These are phyloP conservation scores for Glareola pratincola DNA, from an alignment of 2,113 vertebrate species.

Conservation along the genomic window DNA sequence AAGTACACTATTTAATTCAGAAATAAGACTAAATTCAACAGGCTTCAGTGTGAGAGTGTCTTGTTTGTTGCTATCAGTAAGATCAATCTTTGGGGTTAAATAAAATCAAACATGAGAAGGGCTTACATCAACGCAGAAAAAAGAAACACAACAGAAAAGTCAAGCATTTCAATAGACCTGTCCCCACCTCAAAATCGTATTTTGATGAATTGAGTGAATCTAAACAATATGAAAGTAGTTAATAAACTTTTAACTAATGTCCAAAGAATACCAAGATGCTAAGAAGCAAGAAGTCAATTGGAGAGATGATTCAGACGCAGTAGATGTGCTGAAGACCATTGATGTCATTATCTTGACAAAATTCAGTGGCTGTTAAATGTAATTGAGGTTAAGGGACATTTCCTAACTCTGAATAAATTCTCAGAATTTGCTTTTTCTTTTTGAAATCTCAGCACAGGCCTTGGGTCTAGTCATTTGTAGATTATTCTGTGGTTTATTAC, in stretches of 20 bases:
- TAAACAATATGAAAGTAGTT: background rate
- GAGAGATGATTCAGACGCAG: background rate
- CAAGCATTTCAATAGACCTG: background rate
- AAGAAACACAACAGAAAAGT: background rate
- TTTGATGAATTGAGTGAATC: background rate
- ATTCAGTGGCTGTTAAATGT: background rate
- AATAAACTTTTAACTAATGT: background rate
- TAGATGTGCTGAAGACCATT: background rate
- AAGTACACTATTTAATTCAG: background rate
- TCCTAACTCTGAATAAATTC: background rate
- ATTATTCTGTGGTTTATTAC: background rate
- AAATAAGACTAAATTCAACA: background rate
- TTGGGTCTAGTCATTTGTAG: background rate
- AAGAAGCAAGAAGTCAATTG: background rate
- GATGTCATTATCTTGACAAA: background rate
- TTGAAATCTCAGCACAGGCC: background rate
- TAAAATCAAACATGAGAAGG: background rate
- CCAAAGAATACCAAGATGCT: background rate
- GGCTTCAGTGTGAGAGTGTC: background rate
- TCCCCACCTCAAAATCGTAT: background rate
- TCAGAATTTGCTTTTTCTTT: background rate
- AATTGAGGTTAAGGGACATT: background rate
- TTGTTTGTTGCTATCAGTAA: background rate
- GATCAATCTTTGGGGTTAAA: background rate
- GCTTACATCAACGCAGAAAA: background rate